A percentile compares a stretch with the other conserved stretches of the same genome.
These are phyloP conservation scores for Xiphydria camelus DNA, from an alignment of 2,888 invertebrate species.

Conservation along the genomic window DNA sequence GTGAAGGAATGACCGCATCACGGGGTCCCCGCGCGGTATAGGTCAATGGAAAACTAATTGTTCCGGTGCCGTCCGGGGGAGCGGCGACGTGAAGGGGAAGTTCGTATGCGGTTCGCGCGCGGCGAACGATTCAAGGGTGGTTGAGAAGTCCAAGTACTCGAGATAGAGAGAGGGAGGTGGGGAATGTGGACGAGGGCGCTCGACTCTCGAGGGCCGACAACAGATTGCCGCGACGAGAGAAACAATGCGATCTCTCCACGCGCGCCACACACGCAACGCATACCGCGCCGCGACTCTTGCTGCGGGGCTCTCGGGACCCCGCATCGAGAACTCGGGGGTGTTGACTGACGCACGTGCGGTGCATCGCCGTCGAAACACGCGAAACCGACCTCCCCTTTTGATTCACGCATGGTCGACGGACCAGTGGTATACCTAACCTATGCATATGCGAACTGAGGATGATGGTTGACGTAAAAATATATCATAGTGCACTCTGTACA, in stretches of 20 bases:
- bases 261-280: slow-evolving; percentile 26
- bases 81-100: slow-evolving; percentile 24
- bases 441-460: no score
- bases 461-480: no score
- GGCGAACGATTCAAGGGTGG: slow-evolving; percentile 41
- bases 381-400: no score
- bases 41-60: slow-evolving; percentile 53
- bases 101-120: slow-evolving; percentile 7
- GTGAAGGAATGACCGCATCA: no score
- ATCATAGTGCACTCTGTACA: no score
- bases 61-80: slow-evolving; percentile 36
- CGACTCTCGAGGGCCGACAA: slow-evolving; percentile 52
- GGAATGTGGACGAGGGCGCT: slow-evolving; percentile 39
- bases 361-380: no score
- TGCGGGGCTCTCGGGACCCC: slow-evolving; percentile 24
- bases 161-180: slow-evolving; percentile 28
- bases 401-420: no score
- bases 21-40: slow-evolving; percentile 25
- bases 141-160: slow-evolving; percentile 46
- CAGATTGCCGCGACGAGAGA: slow-evolving; percentile 51
- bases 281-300: slow-evolving; percentile 24
- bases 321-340: not conserved
- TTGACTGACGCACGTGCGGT: not conserved
- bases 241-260: slow-evolving; percentile 43
- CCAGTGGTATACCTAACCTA: no score